A percentile compares a stretch with the other conserved stretches of the same genome.
Conservation (phyloP, 2,113 vertebrate genomes). For the Aix galericulata region DNA sequence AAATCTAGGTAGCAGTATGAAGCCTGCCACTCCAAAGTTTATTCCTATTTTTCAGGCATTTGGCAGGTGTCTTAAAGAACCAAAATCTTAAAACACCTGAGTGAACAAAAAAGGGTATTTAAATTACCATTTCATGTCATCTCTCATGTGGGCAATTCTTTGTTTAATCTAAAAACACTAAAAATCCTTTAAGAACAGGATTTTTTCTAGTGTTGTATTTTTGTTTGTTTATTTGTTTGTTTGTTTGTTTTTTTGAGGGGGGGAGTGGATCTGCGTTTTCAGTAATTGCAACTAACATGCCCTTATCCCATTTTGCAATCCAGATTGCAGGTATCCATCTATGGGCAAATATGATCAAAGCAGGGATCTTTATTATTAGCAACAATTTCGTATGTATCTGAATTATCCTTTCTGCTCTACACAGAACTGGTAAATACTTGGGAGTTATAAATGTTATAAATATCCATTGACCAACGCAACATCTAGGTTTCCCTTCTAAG, state of each 20-base stretch:
- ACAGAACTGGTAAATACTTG: background rate
- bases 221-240: too few species aligned
- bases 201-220: background rate
- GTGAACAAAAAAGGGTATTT: slow-evolving; percentile 5
- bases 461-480: background rate
- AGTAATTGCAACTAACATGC: background rate
- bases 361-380: background rate
- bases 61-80: background rate
- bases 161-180: background rate
- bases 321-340: background rate
- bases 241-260: background rate
- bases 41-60: background rate
- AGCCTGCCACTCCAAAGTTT: background rate
- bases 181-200: background rate
- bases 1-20: background rate
- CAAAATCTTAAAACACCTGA: background rate
- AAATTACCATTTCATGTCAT: background rate
- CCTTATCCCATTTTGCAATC: background rate
- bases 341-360: background rate
- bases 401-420: background rate
- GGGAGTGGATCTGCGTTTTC: too few species aligned
- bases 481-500: background rate
- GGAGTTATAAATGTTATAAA: background rate
- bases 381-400: background rate
- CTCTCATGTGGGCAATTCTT: background rate